Conservation (phyloP, 2,888 invertebrate genomes). For the Drosophila atroscutellata region DNA sequence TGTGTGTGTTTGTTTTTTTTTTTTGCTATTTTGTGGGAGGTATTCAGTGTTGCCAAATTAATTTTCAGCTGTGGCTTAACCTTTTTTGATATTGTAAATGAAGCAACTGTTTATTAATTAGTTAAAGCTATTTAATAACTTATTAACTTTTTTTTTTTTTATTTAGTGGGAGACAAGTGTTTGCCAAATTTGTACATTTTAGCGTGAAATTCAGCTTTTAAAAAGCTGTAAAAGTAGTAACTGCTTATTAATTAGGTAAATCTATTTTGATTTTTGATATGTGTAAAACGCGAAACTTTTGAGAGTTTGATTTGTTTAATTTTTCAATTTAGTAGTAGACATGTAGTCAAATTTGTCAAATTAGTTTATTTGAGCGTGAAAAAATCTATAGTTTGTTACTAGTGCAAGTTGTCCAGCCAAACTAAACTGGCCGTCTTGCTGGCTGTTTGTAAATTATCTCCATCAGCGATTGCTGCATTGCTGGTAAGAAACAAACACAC, state of each 20-base stretch:
- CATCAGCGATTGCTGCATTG: constrained; percentile 31
- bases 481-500: constrained; percentile 37
- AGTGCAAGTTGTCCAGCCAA: neutral
- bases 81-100: neutral
- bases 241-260: neutral
- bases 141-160: neutral
- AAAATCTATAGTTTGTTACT: neutral
- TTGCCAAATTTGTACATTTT: neutral
- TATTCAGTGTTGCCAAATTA: constrained; percentile 5
- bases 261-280: neutral
- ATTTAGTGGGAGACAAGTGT: neutral
- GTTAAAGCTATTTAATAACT: neutral
- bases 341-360: neutral
- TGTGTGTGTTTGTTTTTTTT: neutral
- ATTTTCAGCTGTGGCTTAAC: neutral
- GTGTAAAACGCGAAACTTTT: neutral
- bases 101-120: neutral
- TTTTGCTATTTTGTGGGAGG: constrained; percentile 3
- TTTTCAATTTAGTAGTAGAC: neutral
- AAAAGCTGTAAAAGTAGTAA: neutral
- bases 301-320: neutral
- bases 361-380: neutral
- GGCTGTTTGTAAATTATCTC: constrained; percentile 14
- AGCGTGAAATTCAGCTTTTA: neutral
- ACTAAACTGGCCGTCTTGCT: neutral